Evolutionary conservation across 2,797 vertebrate genomes (phyloP).

Genomic region (Poecile montanus): DNA sequence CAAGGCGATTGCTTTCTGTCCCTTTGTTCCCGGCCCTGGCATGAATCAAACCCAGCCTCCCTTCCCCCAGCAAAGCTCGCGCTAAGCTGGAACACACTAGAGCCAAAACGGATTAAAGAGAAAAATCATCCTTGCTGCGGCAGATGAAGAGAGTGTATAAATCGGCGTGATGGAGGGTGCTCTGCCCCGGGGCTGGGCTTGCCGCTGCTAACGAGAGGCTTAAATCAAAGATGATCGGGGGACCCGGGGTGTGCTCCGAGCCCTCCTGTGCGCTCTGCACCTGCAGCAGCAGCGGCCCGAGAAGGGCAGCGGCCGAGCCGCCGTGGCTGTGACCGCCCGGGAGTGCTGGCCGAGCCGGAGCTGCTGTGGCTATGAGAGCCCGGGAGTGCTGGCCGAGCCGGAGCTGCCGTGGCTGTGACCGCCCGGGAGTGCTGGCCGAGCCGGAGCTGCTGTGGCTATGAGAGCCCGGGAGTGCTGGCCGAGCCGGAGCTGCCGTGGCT

Average conservation of each 20-base stretch:
- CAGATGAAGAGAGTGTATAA: not conserved
- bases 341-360: no score
- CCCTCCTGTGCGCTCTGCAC: not conserved
- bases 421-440: no score
- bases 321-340: no score
- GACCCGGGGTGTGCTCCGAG: rapidly evolving
- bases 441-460: not conserved
- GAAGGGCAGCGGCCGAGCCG: not conserved
- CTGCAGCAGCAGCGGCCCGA: not conserved
- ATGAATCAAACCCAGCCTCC: not conserved
- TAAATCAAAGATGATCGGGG: rapidly evolving
- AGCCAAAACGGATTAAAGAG: constrained; percentile 24
- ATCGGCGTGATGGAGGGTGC: not conserved
- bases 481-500: not conserved
- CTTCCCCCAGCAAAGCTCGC: not conserved
- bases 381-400: no score
- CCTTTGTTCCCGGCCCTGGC: not conserved
- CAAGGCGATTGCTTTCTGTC: not conserved
- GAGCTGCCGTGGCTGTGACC: no score
- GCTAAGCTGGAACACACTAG: not conserved
- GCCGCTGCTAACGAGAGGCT: not conserved
- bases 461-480: rapidly evolving
- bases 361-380: no score
- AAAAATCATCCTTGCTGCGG: constrained; percentile 4
- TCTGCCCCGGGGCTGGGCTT: not conserved